Evolutionary conservation across 2,113 vertebrate species (phyloP), one percentile per base, ranked within the genome.

Genomic region (Progne subis): DNA sequence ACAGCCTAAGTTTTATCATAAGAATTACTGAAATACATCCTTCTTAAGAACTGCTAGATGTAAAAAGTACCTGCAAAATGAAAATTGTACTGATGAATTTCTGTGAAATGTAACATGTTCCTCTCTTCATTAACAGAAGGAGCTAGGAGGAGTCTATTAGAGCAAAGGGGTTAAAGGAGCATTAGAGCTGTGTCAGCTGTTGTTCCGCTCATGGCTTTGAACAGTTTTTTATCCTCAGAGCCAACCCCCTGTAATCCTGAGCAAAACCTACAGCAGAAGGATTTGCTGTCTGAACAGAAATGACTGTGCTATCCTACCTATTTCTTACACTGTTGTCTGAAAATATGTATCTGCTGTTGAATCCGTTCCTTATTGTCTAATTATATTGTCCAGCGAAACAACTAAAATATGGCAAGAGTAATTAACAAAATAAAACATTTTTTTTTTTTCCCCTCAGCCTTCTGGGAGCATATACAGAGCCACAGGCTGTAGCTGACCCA

Each of bases 401-500:
- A 83, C 46, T 95, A 46, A 92, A 95, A 89, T 93, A 92, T 84
- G 70, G 65, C 76, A 93, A 88, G 57, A 77, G 71, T 91, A 91
- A 92, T 96, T 94, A 81, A 88, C 53, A 86, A 86, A 87, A 84
- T 50, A 96, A 90, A 71, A 82, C 49, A 92, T 41, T 37, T 82
- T 41, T 72, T 41, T 72, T 49, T 23, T 5, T 37, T 14, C 7
- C 19, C 37, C 12, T 85, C 41, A 77, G 90, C 80, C 90, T 91
- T 56, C 89, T 95, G 91, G 87, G 90, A 96, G 4, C 55, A 29
- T 61, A 31, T 63, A 82, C 75, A 82, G 57, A 91, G 79, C 88
- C 92, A 92, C 70, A 43, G 89, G 93, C 89, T 95, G 71, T 82
- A 69, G 86, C 78, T 95, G 87, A 94, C 96, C 95, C 92, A 95